Evolutionary conservation across 2,888 invertebrate genomes (phyloP).

Genomic region (Blastobasis adustella): DNA sequence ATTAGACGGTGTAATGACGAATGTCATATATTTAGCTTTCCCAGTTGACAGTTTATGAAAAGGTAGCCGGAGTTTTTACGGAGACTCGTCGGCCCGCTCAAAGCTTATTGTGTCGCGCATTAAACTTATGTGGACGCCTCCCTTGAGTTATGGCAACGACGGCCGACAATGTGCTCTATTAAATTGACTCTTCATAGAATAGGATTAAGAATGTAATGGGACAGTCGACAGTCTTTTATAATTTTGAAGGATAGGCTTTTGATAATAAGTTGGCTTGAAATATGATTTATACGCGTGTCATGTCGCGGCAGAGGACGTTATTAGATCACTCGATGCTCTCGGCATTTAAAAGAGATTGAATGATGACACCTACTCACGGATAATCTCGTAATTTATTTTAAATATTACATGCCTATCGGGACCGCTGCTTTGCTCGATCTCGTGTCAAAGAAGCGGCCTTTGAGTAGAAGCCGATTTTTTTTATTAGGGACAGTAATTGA

Average conservation of each 20-base stretch:
- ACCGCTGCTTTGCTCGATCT: no score
- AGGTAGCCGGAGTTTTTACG: conserved; percentile 51
- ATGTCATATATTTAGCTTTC: conserved; percentile 61
- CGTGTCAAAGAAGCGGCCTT: no score
- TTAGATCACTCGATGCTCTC: conserved; percentile 27
- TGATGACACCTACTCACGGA: conserved; percentile 32
- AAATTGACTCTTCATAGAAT: conserved; percentile 63
- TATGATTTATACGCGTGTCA: conserved; percentile 62
- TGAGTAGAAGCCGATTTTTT: no score
- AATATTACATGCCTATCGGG: no score
- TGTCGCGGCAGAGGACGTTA: conserved; percentile 29
- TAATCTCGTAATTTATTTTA: conserved; percentile 43
- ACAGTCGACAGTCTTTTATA: conserved; percentile 34
- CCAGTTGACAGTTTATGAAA: conserved; percentile 50
- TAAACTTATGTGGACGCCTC: conserved; percentile 51
- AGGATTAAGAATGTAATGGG: conserved; percentile 60
- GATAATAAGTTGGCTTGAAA: conserved; percentile 59
- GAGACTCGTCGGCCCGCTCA: conserved; percentile 35
- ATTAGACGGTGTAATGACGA: conserved; percentile 56
- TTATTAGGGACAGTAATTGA: no score
- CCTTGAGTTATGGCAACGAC: conserved; percentile 58
- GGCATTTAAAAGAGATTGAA: conserved; percentile 37
- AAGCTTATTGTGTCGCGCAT: conserved; percentile 41
- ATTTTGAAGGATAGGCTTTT: conserved; percentile 51
- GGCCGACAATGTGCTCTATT: conserved; percentile 57